These are phyloP conservation scores for Malurus elegans DNA, from an alignment of 2,113 vertebrate species.

Conservation along the genomic window DNA sequence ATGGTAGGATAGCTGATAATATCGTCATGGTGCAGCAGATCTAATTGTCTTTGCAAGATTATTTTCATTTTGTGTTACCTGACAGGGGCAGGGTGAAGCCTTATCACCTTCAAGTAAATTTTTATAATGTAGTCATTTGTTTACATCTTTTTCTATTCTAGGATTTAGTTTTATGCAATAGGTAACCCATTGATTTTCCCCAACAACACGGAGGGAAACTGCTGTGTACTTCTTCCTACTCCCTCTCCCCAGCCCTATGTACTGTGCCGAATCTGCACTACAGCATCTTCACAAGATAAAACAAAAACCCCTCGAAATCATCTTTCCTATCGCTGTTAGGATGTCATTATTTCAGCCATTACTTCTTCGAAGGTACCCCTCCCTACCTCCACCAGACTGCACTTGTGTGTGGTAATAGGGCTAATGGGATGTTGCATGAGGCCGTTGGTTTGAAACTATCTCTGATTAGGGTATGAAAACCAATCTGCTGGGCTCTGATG, in stretches of 20 bases:
- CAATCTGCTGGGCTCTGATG: neutral
- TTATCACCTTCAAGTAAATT: neutral
- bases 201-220: neutral
- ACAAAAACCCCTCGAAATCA: rapidly evolving
- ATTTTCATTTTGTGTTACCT: neutral
- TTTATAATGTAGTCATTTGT: neutral
- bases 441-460: neutral
- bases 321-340: rapidly evolving
- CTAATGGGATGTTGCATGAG: neutral
- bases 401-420: no score
- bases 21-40: neutral
- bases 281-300: neutral
- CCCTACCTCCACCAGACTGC: neutral
- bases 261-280: neutral
- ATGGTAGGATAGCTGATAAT: neutral
- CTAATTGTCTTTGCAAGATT: neutral
- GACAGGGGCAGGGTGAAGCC: neutral
- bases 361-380: neutral
- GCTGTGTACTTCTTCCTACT: rapidly evolving
- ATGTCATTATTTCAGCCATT: neutral
- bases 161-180: neutral
- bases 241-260: rapidly evolving
- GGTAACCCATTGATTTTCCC: neutral
- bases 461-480: neutral
- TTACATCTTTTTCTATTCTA: neutral